Conservation (phyloP, 2,113 vertebrate genomes). For the Camelus bactrianus region DNA sequence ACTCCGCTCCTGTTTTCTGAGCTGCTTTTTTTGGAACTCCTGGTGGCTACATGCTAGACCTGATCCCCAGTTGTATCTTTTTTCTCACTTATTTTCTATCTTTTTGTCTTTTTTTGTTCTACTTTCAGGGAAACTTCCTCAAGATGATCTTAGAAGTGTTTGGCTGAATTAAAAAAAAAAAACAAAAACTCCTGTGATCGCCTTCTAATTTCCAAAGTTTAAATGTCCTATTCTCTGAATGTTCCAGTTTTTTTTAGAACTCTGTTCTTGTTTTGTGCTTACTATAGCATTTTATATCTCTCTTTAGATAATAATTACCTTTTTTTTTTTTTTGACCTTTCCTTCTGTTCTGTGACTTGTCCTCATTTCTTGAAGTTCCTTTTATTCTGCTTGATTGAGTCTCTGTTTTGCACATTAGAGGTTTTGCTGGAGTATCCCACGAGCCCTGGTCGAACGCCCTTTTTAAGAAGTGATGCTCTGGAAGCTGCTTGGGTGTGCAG, state of each 20-base stretch:
- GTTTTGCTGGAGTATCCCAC: not conserved
- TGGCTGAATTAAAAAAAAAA: not conserved
- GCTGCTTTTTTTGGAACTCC: not conserved
- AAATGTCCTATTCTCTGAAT: not conserved
- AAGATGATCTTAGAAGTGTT: not conserved
- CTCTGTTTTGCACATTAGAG: not conserved
- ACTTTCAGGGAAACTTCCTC: not conserved
- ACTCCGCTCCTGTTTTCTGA: not conserved
- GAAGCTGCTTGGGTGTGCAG: not conserved
- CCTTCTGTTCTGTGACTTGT: not conserved
- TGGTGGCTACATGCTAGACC: not conserved
- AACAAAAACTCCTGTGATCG: no score
- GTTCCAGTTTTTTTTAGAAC: not conserved
- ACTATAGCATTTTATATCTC: not conserved
- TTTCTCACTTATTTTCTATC: not conserved
- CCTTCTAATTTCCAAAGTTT: not conserved
- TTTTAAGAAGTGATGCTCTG: not conserved
- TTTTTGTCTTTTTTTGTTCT: not conserved
- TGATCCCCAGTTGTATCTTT: not conserved
- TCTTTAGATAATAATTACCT: not conserved
- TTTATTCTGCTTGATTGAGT: not conserved
- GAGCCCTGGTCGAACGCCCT: not conserved
- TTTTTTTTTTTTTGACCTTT: not conserved
- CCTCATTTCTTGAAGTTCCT: not conserved
- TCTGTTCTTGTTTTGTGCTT: not conserved